Base-by-base conservation (phyloP, 2,888 invertebrate genomes). In the Dorcus parallelipipedus region DNA sequence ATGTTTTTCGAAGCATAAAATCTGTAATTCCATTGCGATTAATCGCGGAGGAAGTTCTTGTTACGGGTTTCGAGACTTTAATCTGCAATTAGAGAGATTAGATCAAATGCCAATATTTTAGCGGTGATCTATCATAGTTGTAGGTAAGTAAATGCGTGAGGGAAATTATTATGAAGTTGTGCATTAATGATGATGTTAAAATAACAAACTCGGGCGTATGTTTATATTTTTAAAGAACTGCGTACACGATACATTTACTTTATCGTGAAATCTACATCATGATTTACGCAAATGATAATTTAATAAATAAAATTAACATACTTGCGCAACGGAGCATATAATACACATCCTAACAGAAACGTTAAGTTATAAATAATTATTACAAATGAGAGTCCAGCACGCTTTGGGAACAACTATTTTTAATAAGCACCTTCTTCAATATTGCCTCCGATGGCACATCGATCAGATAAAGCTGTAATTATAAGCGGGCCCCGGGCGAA, bases 361-460 rank as follows among this genome's bases (percentile, higher is more conserved):
- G 42, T 56, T 75, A 75, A 77, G 75, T 73, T 74, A 74, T 73
- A 76, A 76, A 76, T 77, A 77, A 77, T 77, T 77, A 72, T 76
- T 76, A 76, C 74, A 76, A 76, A 77, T 76, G 76, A 73, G 70
- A 68, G 71, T 70, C 59, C 59, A 69, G 69, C 72, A 70, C 68
- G 71, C 68, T 67, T 53, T 48, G 42, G 56, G 59, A 54, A 53
- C 43, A 47, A 52, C 48, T 38, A 47, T 39, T 54, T 55, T 54
- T 77, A 77, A 77, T 76, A 73, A 74, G 72, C 71, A 74, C 75
- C 75, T 75, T 74, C 71, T 66, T 67, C 68, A 65, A 66, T 67
- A 69, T 67, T 67, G 71, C 67, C 67, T 69, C 67, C 66, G 69
- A 68, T 68, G 67, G 66, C 58, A 63, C 68, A 69, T 68, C 67